Conservation (phyloP, 1,140 invertebrate genomes). For the Ptiloglossa arizonensis region DNA sequence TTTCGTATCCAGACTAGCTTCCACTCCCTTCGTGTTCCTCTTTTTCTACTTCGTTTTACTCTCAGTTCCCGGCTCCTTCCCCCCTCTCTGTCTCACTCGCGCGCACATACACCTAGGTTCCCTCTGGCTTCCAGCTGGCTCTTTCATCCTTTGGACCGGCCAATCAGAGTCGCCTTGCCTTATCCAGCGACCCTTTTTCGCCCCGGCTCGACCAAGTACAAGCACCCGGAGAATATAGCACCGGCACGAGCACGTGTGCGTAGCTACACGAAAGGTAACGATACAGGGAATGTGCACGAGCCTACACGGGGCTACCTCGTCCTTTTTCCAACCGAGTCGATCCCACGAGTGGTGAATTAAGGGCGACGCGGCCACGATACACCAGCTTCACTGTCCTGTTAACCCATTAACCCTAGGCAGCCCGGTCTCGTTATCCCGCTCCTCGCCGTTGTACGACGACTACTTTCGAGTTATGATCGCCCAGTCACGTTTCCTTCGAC, state of each 20-base stretch:
- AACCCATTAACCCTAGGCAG: conserved; percentile 68
- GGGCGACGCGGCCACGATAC: conserved; percentile 59
- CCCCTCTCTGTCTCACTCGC: neutral
- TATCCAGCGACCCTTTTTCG: conserved; percentile 28
- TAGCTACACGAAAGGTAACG: conserved; percentile 5
- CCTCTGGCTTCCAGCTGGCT: neutral
- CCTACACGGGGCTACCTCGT: neutral
- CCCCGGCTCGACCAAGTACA: conserved; percentile 13
- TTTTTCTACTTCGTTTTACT: neutral
- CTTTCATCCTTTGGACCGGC: conserved; percentile 20
- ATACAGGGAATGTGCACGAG: conserved; percentile 24
- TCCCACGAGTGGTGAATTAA: conserved; percentile 68
- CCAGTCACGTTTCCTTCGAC: conserved; percentile 60
- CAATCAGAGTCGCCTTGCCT: conserved; percentile 15
- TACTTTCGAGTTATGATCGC: conserved; percentile 66
- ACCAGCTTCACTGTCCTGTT: conserved; percentile 64
- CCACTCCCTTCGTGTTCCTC: neutral
- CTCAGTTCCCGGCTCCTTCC: neutral
- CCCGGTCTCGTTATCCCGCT: conserved; percentile 64
- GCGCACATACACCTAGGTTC: no score
- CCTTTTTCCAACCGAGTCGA: conserved; percentile 42
- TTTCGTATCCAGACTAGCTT: conserved; percentile 48
- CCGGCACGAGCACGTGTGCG: conserved; percentile 1
- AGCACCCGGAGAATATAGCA: neutral
- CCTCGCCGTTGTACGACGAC: conserved; percentile 45